Percentiles rank a stretch among this genome's conserved stretches.
These are phyloP conservation scores for Anticlea derivata DNA, from an alignment of 2,888 invertebrate species.

Conservation along the genomic window DNA sequence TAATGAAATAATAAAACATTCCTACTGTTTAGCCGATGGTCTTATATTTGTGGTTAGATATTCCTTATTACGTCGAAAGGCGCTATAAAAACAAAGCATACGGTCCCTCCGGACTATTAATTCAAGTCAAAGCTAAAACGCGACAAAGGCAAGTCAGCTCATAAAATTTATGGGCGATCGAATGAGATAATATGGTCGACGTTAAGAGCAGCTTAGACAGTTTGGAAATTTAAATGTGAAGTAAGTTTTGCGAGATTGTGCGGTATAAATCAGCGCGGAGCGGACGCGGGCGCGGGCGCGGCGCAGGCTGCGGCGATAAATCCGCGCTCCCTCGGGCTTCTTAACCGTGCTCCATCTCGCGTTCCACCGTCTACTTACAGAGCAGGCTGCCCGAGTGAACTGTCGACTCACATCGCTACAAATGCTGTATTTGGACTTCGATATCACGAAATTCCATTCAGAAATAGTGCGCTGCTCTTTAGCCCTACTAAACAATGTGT, in stretches of 20 bases:
- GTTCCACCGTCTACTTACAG: slow-evolving; percentile 42
- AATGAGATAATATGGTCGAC: slow-evolving; percentile 84
- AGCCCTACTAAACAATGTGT: slow-evolving; percentile 7
- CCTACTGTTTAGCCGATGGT: background rate
- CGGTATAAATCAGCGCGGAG: slow-evolving; percentile 80
- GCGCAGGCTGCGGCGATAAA: slow-evolving; percentile 72
- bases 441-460: slow-evolving; percentile 19
- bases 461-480: slow-evolving; percentile 17
- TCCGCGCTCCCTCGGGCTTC: slow-evolving; percentile 79
- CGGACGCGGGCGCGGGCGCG: slow-evolving; percentile 55
- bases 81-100: slow-evolving; percentile 60
- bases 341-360: slow-evolving; percentile 73
- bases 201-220: slow-evolving; percentile 84
- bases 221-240: slow-evolving; percentile 84
- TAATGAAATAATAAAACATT: slow-evolving; percentile 39
- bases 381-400: slow-evolving; percentile 25
- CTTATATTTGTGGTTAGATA: too few relatives aligned
- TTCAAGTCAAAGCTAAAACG: slow-evolving; percentile 71
- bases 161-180: slow-evolving; percentile 84
- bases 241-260: slow-evolving; percentile 84
- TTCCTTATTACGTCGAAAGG: background rate
- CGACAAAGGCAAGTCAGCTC: slow-evolving; percentile 80
- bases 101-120: slow-evolving; percentile 70
- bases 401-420: slow-evolving; percentile 24
- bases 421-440: slow-evolving; percentile 20